Conservation (phyloP, 2,113 vertebrate species). For the Nycticebus coucang region DNA sequence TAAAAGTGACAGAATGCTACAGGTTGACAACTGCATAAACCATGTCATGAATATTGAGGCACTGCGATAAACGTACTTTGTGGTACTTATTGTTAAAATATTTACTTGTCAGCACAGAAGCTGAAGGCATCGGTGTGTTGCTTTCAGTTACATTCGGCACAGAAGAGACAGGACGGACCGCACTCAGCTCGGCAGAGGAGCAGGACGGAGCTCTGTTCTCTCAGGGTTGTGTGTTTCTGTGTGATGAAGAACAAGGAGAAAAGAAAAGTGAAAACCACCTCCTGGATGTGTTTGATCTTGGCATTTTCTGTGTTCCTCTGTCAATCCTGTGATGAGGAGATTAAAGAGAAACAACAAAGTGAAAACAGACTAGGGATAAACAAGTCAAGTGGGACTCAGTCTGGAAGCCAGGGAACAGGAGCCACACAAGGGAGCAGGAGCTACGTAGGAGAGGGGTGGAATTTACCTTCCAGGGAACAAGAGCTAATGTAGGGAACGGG, state of each 20-base stretch:
- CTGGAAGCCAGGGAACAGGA: constrained; percentile 9
- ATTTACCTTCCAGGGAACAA: too few relatives aligned
- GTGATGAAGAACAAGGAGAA: constrained; percentile 47
- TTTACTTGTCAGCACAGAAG: constrained; percentile 34
- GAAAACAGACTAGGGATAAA: constrained; percentile 59
- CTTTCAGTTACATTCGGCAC: neutral
- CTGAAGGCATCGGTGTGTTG: neutral
- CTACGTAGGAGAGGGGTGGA: too few relatives aligned
- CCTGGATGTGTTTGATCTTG: constrained; percentile 73
- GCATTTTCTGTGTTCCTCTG: constrained; percentile 66
- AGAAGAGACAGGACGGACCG: neutral
- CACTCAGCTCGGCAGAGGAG: neutral
- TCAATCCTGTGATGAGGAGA: constrained; percentile 72
- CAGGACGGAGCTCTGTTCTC: neutral
- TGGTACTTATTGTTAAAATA: constrained; percentile 63
- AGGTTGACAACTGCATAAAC: constrained; percentile 36
- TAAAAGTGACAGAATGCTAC: constrained; percentile 62
- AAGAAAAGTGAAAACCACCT: constrained; percentile 49
- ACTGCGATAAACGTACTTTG: neutral
- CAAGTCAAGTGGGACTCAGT: constrained; percentile 69
- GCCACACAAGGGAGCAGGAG: neutral
- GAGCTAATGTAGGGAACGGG: too few relatives aligned
- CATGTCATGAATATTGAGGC: constrained; percentile 62
- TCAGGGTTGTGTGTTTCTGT: neutral
- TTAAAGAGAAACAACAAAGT: constrained; percentile 73